These are phyloP conservation scores for Styela plicata DNA, from an alignment of 23 tunicate genomes.

Conservation along the genomic window DNA sequence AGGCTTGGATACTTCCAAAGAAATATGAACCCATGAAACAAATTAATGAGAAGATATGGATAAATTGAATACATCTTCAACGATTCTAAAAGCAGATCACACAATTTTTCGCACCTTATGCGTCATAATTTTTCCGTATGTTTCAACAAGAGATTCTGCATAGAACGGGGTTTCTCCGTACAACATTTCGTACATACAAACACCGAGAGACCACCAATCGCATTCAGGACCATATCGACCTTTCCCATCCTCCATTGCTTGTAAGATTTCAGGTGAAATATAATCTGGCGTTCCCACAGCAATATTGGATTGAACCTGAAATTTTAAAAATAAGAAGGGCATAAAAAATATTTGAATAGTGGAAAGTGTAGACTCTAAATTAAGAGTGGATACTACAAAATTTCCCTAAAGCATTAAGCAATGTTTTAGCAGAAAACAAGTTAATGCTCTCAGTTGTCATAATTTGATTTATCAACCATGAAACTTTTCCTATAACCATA, in stretches of 20 bases:
- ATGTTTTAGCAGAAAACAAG: too few species aligned
- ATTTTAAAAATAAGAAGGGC: too few species aligned
- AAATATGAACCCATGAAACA: not conserved
- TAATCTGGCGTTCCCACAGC: conserved; percentile 99
- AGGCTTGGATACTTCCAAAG: too few species aligned
- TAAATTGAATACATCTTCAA: too few species aligned
- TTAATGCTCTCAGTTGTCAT: too few species aligned
- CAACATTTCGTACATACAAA: conserved; percentile 98
- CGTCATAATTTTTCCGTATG: conserved; percentile 98
- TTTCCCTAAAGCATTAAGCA: too few species aligned
- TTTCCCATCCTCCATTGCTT: conserved; percentile 98
- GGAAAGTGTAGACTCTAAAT: too few species aligned
- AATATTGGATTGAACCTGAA: conserved; percentile 75
- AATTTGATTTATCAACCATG: too few species aligned
- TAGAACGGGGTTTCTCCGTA: conserved; percentile 99
- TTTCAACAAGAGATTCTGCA: conserved; percentile 95
- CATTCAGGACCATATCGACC: conserved; percentile 91
- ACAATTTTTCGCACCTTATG: conserved; percentile 66
- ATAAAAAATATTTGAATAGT: too few species aligned
- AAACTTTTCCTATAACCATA: too few species aligned
- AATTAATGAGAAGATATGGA: not conserved
- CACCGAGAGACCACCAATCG: conserved; percentile 99
- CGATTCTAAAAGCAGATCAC: too few species aligned
- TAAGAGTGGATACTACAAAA: too few species aligned
- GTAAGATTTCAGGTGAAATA: conserved; percentile 96